Conservation (phyloP, 2,888 invertebrate species). For the Nemoura dubitans region DNA sequence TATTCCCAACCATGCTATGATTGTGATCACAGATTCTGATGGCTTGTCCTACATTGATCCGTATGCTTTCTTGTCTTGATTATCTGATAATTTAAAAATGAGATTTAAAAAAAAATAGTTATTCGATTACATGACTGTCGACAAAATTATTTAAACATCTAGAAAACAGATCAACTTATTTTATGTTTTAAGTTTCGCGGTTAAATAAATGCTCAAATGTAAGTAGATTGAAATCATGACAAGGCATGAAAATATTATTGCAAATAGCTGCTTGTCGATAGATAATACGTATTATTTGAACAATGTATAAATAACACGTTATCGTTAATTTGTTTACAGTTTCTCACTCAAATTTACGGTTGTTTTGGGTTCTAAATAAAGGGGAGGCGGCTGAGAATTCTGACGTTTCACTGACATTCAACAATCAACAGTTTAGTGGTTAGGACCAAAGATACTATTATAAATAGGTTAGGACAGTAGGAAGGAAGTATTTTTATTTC, state of each 20-base stretch:
- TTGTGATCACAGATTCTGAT: too few relatives aligned
- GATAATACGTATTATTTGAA: background rate
- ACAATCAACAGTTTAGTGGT: background rate
- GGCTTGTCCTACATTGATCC: too few relatives aligned
- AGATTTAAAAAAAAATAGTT: too few relatives aligned
- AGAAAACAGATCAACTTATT: too few relatives aligned
- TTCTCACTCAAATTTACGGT: background rate
- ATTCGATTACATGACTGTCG: too few relatives aligned
- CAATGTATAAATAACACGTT: background rate
- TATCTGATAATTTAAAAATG: too few relatives aligned
- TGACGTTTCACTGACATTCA: background rate
- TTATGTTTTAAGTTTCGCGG: background rate
- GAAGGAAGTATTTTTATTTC: background rate
- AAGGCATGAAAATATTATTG: background rate
- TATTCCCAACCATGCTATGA: too few relatives aligned
- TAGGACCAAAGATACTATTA: too few relatives aligned
- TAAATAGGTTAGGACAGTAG: too few relatives aligned
- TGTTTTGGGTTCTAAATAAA: background rate
- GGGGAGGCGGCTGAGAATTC: background rate
- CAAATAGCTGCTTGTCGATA: background rate
- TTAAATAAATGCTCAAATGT: background rate
- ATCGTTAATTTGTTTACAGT: background rate
- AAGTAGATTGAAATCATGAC: background rate
- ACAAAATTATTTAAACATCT: too few relatives aligned
- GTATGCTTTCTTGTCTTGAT: too few relatives aligned